Evolutionary conservation across 2,888 invertebrate species (phyloP), one percentile per base, ranked within the genome.

Genomic region (Lysandra coridon): DNA sequence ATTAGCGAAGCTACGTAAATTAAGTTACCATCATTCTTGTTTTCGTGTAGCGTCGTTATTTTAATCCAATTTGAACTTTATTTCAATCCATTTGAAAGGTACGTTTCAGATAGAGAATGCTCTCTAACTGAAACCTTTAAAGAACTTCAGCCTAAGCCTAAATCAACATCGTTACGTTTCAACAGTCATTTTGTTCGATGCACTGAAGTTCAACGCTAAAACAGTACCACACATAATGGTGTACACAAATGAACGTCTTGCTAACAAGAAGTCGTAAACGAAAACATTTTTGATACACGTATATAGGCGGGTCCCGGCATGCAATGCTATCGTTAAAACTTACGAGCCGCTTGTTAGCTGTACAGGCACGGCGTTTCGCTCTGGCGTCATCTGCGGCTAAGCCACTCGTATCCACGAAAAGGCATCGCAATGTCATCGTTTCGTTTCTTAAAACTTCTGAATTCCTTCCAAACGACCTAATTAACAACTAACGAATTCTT

Each of bases 311-410:
- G 64, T 12, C 64, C 1, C 7, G 78, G 78, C 82, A 82, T 80
- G 82, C 82, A 73, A 82, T 78, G 79, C 78, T 73, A 80, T 82
- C 82, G 81, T 82, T 82, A 82, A 81, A 81, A 80, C 75, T 81
- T 82, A 75, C 30, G 49, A 57, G 75, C 30, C 76, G 76, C 76
- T 76, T 57, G 76, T 53, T 53, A 37, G 53, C 76, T 76, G 76
- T 49, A 30, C 37, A 49, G 30, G 75, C 75, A 44, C 44, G 53
- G 75, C 23, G 30, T 75, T 44, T 44, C 74, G 10, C 75, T 53
- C 12, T 75, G 44, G 53, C 53, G 53, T 75, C 53, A 75, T 53
- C 53, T 75, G 0, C 37, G 30, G 4, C 30, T 30, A 44, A 74
- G n/a, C 62, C n/a, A 33, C 30, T 33, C 14, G 5, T 14, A 64